A percentile compares a stretch with the other conserved stretches of the same genome.
phyloP scores from a whole-genome alignment of 1,140 invertebrate species.

The Diabrotica virgifera region DNA sequence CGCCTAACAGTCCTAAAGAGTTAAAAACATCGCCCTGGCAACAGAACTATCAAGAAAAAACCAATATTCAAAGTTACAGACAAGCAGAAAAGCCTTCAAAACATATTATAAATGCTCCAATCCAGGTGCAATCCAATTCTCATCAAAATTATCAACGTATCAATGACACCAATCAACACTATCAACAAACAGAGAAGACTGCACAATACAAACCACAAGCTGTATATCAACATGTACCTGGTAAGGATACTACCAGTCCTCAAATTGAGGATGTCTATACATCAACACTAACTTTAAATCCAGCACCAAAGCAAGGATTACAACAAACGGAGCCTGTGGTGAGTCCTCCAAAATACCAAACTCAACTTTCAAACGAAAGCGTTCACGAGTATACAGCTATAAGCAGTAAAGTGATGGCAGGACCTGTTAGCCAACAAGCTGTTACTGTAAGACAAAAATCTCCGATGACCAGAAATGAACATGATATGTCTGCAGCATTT shows the following conservation, averaged over 20 bases:
- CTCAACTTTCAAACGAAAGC: constrained; percentile 35
- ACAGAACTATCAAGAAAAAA: too few relatives aligned
- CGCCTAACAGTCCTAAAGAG: too few relatives aligned
- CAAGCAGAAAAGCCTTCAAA: too few relatives aligned
- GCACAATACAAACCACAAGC: constrained; percentile 7
- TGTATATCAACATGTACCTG: constrained; percentile 22
- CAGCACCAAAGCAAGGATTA: constrained; percentile 5
- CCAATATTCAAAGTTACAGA: too few relatives aligned
- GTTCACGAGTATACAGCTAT: constrained; percentile 50
- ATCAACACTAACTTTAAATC: constrained; percentile 32
- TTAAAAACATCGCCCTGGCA: too few relatives aligned
- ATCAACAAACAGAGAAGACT: constrained; percentile 10
- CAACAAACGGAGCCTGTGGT: constrained; percentile 20
- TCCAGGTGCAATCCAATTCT: too few relatives aligned
- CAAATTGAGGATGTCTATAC: constrained; percentile 25
- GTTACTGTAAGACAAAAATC: constrained; percentile 55
- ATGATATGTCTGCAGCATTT: constrained; percentile 51
- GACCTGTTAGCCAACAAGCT: constrained; percentile 60
- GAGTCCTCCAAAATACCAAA: constrained; percentile 26
- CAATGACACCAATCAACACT: constrained; percentile 5
- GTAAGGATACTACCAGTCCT: constrained; percentile 10
- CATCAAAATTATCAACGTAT: constrained; percentile 1
- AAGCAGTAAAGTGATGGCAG: constrained; percentile 62
- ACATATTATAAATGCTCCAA: too few relatives aligned
- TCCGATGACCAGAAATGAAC: constrained; percentile 48